These are phyloP conservation scores for Oeneis ivallda DNA, from an alignment of 2,888 invertebrate genomes.

Conservation along the genomic window DNA sequence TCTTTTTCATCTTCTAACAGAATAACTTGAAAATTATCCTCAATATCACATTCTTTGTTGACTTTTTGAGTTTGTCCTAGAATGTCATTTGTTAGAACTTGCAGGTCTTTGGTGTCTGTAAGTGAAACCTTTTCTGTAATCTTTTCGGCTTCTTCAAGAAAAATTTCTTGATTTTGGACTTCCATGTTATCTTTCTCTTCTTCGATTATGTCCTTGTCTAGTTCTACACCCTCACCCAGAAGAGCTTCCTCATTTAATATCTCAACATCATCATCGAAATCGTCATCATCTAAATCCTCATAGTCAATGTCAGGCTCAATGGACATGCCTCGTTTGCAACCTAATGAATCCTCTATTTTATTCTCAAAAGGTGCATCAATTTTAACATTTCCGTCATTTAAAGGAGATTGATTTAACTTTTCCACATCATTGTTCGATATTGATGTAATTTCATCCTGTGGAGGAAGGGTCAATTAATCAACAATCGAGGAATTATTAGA, in stretches of 20 bases:
- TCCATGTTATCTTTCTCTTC: neutral
- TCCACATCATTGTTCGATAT: neutral
- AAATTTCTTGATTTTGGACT: neutral
- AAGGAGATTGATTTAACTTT: conserved; percentile 2
- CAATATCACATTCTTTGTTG: neutral
- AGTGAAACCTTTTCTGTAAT: neutral
- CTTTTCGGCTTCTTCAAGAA: neutral
- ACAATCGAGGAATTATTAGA: too few relatives aligned
- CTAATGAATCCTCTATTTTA: neutral
- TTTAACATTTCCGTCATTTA: neutral
- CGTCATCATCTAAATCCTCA: conserved; percentile 59
- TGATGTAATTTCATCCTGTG: neutral
- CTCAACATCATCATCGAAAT: conserved; percentile 37
- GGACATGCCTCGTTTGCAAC: conserved; percentile 13
- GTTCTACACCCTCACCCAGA: conserved; percentile 38
- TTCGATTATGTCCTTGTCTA: conserved; percentile 7
- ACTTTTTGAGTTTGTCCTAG: neutral
- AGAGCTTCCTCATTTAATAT: conserved; percentile 33
- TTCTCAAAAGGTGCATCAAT: neutral
- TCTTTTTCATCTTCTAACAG: neutral
- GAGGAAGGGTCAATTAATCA: neutral
- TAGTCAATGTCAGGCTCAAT: conserved; percentile 27
- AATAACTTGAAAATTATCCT: neutral
- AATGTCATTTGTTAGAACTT: neutral
- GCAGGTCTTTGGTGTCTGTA: neutral